Evolutionary conservation across 2,888 invertebrate species (phyloP), one percentile per base, ranked within the genome.

Genomic region (Sesamia inferens): DNA sequence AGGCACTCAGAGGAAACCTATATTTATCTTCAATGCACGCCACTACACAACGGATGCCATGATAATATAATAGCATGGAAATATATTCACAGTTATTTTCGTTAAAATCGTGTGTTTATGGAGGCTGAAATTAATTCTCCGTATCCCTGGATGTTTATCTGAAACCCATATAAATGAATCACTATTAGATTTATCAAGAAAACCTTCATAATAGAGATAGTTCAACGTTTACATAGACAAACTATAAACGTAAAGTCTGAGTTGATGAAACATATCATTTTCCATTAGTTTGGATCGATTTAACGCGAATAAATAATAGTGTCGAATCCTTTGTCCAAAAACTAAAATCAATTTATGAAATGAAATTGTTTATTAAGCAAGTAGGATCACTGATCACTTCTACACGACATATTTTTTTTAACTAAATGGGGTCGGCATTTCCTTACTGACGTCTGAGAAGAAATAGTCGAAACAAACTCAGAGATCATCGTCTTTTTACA

Each of bases 41-140:
- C 42, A 65, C 10, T 74, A 55, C 69, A 62, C 57, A 63, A 48
- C 24, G 31, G 63, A 63, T n/a, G 44, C 22, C 22, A 55, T 61
- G 0, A 64, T 24, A 54, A n/a, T 57, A 16, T 47, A 48, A 51
- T 39, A 31, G 2, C 14, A 64, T 55, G 58, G n/a, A 63, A 61
- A 82, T 71, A 47, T 81, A 77, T 82, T 68, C 67, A 55, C n/a
- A 44, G 57, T 44, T 64, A 65, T 79, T 79, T 77, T 59, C 39
- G 59, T 48, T 48, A 19, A 59, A 67, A 64, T 24, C 0, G 59
- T 71, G 47, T 62, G 78, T 71, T 71, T 82, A 67, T 51, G 54
- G 19, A 67, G 39, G 24, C 57, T 54, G 0, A 51, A 57, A 76
- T 67, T 65, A 54, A 82, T 79, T 79, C 82, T 51, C n/a, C 48